A percentile compares a stretch with the other conserved stretches of the same genome.
Evolutionary conservation across 1,140 invertebrate species (phyloP).

Genomic region (Calephelis virginiensis): DNA sequence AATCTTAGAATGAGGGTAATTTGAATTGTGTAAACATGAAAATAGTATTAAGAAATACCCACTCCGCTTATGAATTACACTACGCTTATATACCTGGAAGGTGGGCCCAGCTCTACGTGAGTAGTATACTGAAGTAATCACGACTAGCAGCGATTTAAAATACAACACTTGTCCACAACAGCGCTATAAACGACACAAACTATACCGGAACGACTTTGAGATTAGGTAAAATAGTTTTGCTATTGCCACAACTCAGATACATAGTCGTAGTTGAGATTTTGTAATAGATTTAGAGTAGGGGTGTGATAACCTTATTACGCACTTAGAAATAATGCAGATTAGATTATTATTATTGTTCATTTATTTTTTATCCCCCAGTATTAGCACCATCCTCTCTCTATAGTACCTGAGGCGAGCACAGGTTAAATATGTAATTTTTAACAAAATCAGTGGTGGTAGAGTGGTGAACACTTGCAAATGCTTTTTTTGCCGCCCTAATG

Average conservation of each 20-base stretch:
- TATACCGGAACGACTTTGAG: slow-evolving; percentile 11
- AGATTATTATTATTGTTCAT: too few species aligned
- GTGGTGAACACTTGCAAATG: too few species aligned
- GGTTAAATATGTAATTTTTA: too few species aligned
- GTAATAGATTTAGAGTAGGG: too few species aligned
- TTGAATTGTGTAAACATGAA: background rate
- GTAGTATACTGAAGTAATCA: slow-evolving; percentile 23
- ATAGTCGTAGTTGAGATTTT: background rate
- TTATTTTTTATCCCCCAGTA: too few species aligned
- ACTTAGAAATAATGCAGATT: too few species aligned
- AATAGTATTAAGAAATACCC: background rate
- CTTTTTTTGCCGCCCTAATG: too few species aligned
- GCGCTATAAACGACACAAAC: slow-evolving; percentile 19
- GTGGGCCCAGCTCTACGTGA: slow-evolving; percentile 21
- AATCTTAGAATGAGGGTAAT: too few species aligned
- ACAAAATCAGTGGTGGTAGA: too few species aligned
- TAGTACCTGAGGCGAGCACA: too few species aligned
- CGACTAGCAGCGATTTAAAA: slow-evolving; percentile 22
- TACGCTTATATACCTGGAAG: slow-evolving; percentile 5
- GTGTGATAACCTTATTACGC: too few species aligned
- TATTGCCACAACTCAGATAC: background rate
- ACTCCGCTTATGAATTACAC: background rate
- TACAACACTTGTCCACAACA: slow-evolving; percentile 22
- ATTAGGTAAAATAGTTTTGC: slow-evolving; percentile 16
- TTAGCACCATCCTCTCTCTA: too few species aligned